A percentile compares a stretch with the other conserved stretches of the same genome.
Conservation (phyloP, 35 echinoderm and acorn worm species). For the Diadema setosum region DNA sequence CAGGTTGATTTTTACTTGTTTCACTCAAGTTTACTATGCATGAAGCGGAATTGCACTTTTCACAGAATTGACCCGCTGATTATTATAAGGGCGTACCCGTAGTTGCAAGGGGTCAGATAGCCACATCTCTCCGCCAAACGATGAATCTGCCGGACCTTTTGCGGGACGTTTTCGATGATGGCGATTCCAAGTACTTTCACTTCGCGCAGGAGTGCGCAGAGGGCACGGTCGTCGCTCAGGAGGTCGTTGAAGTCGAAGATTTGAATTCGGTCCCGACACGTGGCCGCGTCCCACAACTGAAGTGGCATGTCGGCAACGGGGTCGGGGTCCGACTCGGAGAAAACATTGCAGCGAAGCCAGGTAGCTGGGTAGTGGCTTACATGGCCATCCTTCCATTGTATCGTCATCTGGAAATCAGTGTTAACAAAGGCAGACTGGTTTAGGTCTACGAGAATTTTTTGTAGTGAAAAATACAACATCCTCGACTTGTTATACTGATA, state of each 20-base stretch:
- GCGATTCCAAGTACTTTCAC: conserved; percentile 34
- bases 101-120: conserved; percentile 33
- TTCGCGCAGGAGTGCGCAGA: conserved; percentile 49
- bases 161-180: conserved; percentile 43
- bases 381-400: conserved; percentile 27
- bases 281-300: conserved; percentile 22
- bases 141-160: background rate
- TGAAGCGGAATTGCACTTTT: no score
- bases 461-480: background rate
- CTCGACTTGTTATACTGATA: background rate
- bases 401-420: background rate
- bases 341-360: background rate
- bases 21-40: no score
- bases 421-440: no score
- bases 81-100: conserved; percentile 64
- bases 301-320: background rate
- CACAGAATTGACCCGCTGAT: no score
- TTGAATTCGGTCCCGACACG: background rate
- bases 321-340: background rate
- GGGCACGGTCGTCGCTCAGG: conserved; percentile 24
- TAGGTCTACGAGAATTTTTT: no score
- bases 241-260: conserved; percentile 44
- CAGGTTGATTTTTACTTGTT: no score
- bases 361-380: background rate
- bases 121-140: conserved; percentile 33